These are phyloP conservation scores for Polydrusus tereticollis DNA, from an alignment of 2,888 invertebrate genomes.

Conservation along the genomic window DNA sequence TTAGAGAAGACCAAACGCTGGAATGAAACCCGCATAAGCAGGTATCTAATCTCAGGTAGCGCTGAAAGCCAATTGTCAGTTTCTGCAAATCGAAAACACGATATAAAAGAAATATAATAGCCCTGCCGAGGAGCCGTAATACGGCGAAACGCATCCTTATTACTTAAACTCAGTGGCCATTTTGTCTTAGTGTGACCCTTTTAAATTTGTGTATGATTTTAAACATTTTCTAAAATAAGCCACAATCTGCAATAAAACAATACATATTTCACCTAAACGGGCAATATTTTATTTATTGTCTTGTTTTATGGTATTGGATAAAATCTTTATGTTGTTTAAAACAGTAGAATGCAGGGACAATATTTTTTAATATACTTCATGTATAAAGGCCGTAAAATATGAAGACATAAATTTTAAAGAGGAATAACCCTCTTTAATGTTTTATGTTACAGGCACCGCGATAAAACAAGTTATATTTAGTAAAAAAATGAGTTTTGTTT, in stretches of 20 bases:
- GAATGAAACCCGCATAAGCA: too few relatives aligned
- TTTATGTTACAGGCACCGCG: neutral
- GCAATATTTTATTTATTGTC: neutral
- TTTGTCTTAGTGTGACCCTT: too few relatives aligned
- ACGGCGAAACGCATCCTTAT: too few relatives aligned
- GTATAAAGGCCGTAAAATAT: constrained; percentile 9
- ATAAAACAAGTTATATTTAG: neutral
- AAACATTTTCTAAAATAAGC: too few relatives aligned
- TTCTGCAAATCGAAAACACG: too few relatives aligned
- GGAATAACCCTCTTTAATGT: neutral
- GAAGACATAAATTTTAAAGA: neutral
- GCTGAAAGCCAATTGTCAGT: too few relatives aligned
- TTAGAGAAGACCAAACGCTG: too few relatives aligned
- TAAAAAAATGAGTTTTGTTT: neutral
- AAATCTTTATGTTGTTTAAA: constrained; percentile 1
- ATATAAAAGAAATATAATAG: too few relatives aligned
- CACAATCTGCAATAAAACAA: neutral
- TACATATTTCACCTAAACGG: neutral
- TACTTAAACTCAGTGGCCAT: too few relatives aligned
- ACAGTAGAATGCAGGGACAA: neutral
- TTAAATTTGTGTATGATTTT: too few relatives aligned
- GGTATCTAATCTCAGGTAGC: too few relatives aligned
- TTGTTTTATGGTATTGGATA: neutral
- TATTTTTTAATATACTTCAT: constrained; percentile 4
- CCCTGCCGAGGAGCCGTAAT: too few relatives aligned